Evolutionary conservation across 2,797 vertebrate species (phyloP), one percentile per base, ranked within the genome.

Genomic region (Iguana delicatissima): DNA sequence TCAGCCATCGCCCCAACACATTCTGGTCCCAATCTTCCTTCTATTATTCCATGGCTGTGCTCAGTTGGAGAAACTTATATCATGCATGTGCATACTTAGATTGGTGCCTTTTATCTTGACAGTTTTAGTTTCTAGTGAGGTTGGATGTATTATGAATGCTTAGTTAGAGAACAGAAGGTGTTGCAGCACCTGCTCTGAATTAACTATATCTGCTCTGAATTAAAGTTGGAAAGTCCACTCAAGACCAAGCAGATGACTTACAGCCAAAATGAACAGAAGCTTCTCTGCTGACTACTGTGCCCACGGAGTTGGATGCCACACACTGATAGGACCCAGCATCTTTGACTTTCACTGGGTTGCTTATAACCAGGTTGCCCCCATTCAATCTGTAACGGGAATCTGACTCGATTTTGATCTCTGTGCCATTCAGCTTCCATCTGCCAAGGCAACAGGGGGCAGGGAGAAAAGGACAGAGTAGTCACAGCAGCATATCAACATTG

Each of bases 381-480:
- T 99, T 98, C 94, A 99, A 95, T 38, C 97, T 96, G 95, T 99
- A 98, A 20, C 97, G 98, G 18, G 97, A 96, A 9, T 98, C 98
- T 1, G 98, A 97, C 88, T 97, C 98, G 91, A 98, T 93, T 35
- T 96, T 97, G 32, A 99, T 96, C 64, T 99, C 98, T 0, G 98
- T 98, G 83, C 99, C 99, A 0, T 99, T 99, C 96, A 99, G 97
- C 91, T 98, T 98, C 99, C 99, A 99, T 94, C 99, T 99, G 97
- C 18, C 50, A 5, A 74, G 10, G 85, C 57, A 18, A 1, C 35
- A 38, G 0, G 86, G 42, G 32, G 0, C 72, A 77, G 59, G n/a
- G 35, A 0, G 29, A 26, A 80, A 13, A 82, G 18, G 52, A 6
- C 79, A 83, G 29, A 67, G 55, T 62, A 4, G 0, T 0, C 3